Percentiles rank a stretch among this genome's conserved stretches.
Evolutionary conservation across 2,797 vertebrate genomes (phyloP).

Genomic region (Phoeniculus purpureus): DNA sequence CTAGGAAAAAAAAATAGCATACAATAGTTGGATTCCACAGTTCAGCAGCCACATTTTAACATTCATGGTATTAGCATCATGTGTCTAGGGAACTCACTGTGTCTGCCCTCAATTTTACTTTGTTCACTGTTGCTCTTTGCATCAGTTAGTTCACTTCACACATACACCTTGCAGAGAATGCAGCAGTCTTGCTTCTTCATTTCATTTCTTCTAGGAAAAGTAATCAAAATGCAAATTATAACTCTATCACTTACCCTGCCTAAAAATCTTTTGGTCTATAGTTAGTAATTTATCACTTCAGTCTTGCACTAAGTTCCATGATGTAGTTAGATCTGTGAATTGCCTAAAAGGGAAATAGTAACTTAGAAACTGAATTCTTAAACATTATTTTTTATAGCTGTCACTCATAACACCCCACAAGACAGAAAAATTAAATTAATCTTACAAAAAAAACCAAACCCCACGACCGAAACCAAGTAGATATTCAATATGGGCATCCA

Average conservation of each 20-base stretch:
- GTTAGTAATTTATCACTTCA: slow-evolving; percentile 32
- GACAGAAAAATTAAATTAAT: neutral
- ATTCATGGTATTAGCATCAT: accelerated
- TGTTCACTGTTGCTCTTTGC: neutral
- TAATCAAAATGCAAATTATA: slow-evolving; percentile 58
- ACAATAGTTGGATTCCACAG: neutral
- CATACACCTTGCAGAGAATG: neutral
- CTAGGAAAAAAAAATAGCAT: neutral
- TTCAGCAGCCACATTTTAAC: neutral
- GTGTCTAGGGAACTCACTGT: neutral
- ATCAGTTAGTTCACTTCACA: neutral
- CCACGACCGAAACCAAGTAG: no score
- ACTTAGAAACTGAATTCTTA: neutral
- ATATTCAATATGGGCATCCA: no score
- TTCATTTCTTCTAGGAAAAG: slow-evolving; percentile 41
- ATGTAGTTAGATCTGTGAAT: slow-evolving; percentile 8
- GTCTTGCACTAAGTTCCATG: neutral
- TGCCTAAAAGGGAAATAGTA: neutral
- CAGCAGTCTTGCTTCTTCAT: neutral
- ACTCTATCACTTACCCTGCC: slow-evolving; percentile 34
- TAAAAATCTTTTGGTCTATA: slow-evolving; percentile 41
- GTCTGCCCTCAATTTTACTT: neutral
- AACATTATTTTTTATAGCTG: neutral
- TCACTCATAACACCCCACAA: neutral
- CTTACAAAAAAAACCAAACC: neutral